Conservation (phyloP, 1,140 invertebrate genomes). For the Heliothis virescens region DNA sequence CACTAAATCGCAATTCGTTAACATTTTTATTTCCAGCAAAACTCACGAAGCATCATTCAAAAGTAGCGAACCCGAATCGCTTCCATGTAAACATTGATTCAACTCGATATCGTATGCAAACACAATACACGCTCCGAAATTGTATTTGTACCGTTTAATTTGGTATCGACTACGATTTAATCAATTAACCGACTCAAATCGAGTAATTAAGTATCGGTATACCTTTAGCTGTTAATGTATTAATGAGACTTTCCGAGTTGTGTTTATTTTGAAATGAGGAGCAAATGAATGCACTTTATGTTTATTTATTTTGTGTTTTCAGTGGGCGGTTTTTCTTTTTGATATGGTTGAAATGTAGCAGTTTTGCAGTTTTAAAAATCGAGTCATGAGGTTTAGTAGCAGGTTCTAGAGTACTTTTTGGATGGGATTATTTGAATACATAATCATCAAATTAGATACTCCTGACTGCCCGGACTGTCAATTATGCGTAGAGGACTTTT, state of each 20-base stretch:
- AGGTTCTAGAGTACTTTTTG: no score
- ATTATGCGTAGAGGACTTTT: no score
- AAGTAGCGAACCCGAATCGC: neutral
- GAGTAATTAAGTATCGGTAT: constrained; percentile 47
- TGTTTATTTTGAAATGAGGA: constrained; percentile 60
- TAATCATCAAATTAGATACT: no score
- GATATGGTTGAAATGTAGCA: neutral
- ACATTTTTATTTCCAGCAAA: neutral
- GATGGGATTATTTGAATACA: no score
- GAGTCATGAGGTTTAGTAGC: no score
- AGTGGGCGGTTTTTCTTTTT: neutral
- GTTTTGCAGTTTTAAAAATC: no score
- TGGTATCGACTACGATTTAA: constrained; percentile 58
- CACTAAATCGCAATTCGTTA: neutral
- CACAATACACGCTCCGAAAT: constrained; percentile 46
- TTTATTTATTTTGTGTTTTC: neutral
- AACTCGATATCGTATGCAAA: constrained; percentile 40
- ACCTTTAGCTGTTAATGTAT: constrained; percentile 49
- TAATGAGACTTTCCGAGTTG: constrained; percentile 61
- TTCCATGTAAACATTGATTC: constrained; percentile 38
- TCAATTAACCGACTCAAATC: constrained; percentile 73
- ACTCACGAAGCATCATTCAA: constrained; percentile 1
- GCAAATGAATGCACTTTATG: constrained; percentile 3
- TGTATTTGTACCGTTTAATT: constrained; percentile 51
- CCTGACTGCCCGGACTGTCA: no score